These are phyloP conservation scores for Cottus gobio DNA, from an alignment of 2,113 vertebrate species.

Conservation along the genomic window DNA sequence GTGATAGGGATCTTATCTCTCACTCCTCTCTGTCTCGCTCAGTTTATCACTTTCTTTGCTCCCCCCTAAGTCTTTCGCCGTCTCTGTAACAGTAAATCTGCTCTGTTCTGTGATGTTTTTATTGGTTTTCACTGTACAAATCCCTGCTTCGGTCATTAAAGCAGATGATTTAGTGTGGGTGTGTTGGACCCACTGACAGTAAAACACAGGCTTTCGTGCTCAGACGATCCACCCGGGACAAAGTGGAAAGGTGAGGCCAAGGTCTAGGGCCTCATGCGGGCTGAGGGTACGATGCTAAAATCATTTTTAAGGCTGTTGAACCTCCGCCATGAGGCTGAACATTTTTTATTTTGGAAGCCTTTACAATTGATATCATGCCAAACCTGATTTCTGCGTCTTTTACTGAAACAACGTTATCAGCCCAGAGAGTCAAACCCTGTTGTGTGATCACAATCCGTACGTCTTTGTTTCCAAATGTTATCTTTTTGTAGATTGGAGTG, in stretches of 20 bases:
- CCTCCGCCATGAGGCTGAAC: background rate
- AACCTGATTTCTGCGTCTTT: background rate
- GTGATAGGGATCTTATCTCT: constrained; percentile 67
- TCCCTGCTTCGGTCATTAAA: constrained; percentile 63
- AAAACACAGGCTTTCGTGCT: constrained; percentile 32
- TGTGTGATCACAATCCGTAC: too few relatives aligned
- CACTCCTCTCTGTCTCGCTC: constrained; percentile 24
- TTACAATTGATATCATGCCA: background rate
- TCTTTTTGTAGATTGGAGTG: constrained; percentile 4
- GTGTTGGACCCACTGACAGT: constrained; percentile 20
- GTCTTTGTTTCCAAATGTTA: background rate
- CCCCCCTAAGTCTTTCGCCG: background rate
- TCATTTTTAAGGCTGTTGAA: background rate
- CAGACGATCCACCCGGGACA: constrained; percentile 14
- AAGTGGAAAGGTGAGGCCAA: constrained; percentile 36
- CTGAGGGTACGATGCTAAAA: background rate
- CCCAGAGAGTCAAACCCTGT: background rate
- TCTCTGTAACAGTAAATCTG: constrained; percentile 61
- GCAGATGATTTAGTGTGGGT: constrained; percentile 65
- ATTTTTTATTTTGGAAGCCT: background rate
- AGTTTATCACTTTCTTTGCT: constrained; percentile 8
- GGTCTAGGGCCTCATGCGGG: background rate
- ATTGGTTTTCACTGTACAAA: constrained; percentile 52
- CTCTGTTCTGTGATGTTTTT: constrained; percentile 51
- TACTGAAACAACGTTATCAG: constrained; percentile 3